Conservation (phyloP, 2,113 vertebrate species). For the Myotis lucifugus region DNA sequence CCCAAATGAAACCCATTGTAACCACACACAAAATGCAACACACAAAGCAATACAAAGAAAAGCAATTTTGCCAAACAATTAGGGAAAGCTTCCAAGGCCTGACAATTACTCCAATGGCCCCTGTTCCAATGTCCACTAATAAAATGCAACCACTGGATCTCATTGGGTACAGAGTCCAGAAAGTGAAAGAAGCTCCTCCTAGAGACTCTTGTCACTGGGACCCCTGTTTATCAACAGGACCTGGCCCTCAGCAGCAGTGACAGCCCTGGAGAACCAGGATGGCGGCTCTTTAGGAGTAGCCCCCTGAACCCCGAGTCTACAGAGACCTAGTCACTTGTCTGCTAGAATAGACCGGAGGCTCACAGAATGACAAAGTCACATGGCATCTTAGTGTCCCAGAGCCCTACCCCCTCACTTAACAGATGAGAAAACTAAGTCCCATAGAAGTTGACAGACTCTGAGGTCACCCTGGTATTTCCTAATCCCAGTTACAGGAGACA, state of each 20-base stretch:
- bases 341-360: background rate
- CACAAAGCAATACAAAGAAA: background rate
- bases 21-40: background rate
- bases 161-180: background rate
- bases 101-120: background rate
- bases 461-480: background rate
- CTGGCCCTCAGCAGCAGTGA: background rate
- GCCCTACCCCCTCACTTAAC: background rate
- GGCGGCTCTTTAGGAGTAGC: background rate
- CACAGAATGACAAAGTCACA: background rate
- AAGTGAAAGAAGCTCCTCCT: background rate
- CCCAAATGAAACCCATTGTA: background rate
- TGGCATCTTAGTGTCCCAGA: background rate
- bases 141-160: background rate
- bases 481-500: background rate
- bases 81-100: background rate
- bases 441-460: background rate
- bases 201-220: background rate
- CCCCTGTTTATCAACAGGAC: background rate
- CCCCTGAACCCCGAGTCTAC: background rate
- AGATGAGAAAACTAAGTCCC: conserved; percentile 1
- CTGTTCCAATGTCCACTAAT: background rate
- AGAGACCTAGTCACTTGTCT: background rate
- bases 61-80: conserved; percentile 44
- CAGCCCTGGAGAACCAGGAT: background rate